Evolutionary conservation across 2,888 invertebrate species (phyloP), one percentile per base, ranked within the genome.

Genomic region (Sussaba pulchella): DNA sequence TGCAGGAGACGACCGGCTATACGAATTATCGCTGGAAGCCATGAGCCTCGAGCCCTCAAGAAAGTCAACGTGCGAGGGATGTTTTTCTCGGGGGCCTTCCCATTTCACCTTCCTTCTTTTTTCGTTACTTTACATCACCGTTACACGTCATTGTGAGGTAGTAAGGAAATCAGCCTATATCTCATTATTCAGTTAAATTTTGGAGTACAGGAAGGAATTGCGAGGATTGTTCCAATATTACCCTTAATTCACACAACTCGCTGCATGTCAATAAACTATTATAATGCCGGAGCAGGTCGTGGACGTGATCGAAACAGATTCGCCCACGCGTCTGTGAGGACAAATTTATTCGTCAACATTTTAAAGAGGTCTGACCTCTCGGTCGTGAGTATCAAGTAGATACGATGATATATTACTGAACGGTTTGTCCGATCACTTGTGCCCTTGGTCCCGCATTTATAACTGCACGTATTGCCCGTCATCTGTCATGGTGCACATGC

Each of bases 1-100:
- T 84, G 80, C 75, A 82, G 71, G 70, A 43, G 54, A 36, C 43
- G 71, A 78, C 67, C 70, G 81, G 76, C 85, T 70, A 43, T 12
- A 81, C 81, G 86, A 87, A 87, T 83, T 84, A 84, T 86, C 84
- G 84, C 83, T 85, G 85, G 87, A 86, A 86, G 76, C 77, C 75
- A 26, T 47, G 78, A 61, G 24, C 17, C 72, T 31, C 67, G 43
- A 24, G 31, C 72, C 73, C 47, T 64, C 64, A 67, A 63, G 63
- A 57, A 73, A 69, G 57, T 41, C 21, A 67, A 64, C 73, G 26
- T 43, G 39, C 39, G 45, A 54, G 73, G 64, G 69, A 63, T 76
- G 59, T 67, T 50, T 61, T 43, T 70, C 69, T 36, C 69, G 50
- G 67, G 69, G 31, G 17, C 47, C 52, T 63, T 72, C 54, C 50